Evolutionary conservation across 2,797 vertebrate species (phyloP).

Genomic region (Syngnathus rostellatus): DNA sequence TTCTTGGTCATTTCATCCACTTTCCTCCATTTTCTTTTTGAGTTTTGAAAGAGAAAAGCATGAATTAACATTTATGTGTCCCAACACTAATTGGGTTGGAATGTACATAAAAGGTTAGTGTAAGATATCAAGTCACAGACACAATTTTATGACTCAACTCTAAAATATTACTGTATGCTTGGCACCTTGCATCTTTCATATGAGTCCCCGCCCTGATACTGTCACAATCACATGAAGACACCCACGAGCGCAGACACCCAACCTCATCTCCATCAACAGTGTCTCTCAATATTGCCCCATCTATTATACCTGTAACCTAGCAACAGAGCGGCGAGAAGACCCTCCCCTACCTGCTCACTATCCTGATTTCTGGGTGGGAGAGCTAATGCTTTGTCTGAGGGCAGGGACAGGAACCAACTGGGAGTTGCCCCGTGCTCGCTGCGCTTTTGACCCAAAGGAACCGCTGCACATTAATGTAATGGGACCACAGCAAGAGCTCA

Average conservation of each 20-base stretch:
- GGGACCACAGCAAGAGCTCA: not conserved
- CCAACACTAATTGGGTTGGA: not conserved
- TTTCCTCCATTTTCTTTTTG: constrained; percentile 7
- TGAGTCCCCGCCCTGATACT: constrained; percentile 16
- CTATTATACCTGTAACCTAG: constrained; percentile 80
- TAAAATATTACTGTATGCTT: not conserved
- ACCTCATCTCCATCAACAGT: constrained; percentile 60
- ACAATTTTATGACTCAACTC: not conserved
- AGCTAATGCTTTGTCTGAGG: constrained; percentile 56
- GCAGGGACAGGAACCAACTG: constrained; percentile 50
- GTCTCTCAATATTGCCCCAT: constrained; percentile 66
- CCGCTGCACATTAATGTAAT: not conserved
- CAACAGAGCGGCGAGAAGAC: constrained; percentile 70
- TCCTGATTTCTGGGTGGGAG: constrained; percentile 56
- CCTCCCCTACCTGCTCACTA: constrained; percentile 67
- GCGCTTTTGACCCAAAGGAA: constrained; percentile 42
- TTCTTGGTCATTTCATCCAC: constrained; percentile 9
- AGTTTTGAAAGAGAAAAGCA: not conserved
- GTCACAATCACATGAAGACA: constrained; percentile 29
- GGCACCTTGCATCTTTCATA: not conserved
- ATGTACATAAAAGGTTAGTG: not conserved
- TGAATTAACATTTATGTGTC: not conserved
- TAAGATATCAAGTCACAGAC: not conserved
- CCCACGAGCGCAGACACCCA: constrained; percentile 26
- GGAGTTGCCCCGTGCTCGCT: constrained; percentile 46